phyloP scores from a whole-genome alignment of 2,113 vertebrate genomes.

The Capricornis sumatraensis region DNA sequence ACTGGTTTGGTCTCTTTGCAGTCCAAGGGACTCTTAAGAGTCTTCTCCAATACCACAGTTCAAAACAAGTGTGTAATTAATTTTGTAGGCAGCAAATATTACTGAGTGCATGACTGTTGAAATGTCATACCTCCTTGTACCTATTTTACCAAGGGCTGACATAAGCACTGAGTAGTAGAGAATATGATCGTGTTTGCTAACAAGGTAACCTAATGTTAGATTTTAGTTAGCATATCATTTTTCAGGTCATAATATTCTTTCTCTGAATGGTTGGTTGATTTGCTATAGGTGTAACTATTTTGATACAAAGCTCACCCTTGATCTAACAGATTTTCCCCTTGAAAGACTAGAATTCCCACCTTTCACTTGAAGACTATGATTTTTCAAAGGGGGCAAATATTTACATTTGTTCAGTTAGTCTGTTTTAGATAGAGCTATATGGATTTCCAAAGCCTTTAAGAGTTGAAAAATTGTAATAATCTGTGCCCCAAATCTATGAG shows the following conservation, averaged over 20 bases:
- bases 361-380: not conserved
- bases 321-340: not conserved
- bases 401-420: not conserved
- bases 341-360: not conserved
- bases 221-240: not conserved
- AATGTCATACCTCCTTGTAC: not conserved
- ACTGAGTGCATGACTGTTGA: too few species aligned
- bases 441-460: not conserved
- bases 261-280: not conserved
- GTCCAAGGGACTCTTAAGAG: not conserved
- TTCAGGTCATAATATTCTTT: not conserved
- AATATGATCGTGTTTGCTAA: not conserved
- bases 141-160: not conserved
- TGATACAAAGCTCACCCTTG: not conserved
- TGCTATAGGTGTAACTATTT: not conserved
- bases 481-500: not conserved
- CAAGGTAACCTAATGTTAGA: not conserved
- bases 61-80: not conserved
- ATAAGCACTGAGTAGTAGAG: too few species aligned
- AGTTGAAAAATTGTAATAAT: not conserved
- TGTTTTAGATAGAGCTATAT: not conserved
- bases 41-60: not conserved
- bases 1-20: not conserved
- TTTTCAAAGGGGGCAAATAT: not conserved
- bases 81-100: not conserved